Base-by-base conservation (phyloP, 64 coral and sea anemone genomes). In the Acropora yongei region DNA sequence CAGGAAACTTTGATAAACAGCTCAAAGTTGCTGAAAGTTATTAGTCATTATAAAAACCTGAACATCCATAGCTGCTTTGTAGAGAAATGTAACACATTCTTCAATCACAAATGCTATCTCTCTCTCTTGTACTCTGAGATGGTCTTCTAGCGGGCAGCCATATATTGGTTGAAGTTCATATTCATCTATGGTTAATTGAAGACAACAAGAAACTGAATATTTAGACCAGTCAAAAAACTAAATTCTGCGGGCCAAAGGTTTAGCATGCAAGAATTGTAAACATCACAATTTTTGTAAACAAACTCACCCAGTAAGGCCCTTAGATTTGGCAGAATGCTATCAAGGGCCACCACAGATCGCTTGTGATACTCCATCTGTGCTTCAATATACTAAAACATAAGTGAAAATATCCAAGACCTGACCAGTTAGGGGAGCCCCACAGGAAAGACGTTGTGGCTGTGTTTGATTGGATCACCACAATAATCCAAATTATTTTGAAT, bases 31-130 rank as follows among this genome's bases (percentile, higher is more conserved):
- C 30, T 30, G 30, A 30, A 30, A 30, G 30, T 30, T 30, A 30
- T 30, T 30, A 30, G 30, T 30, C 30, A 30, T 30, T 30, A 41
- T 30, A 17, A 45, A 48, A 57, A 98, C 97, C 88, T 98, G 94
- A 77, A 90, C 88, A 83, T 93, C 88, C 87, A 99, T 80, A 47
- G 91, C 97, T 75, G 67, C 51, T 72, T 91, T 86, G 47, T 94
- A 90, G 20, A 99, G 87, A 83, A 90, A 99, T n/a, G 91, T 86
- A 8, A 94, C 74, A 99, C 97, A 96, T 86, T 99, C 94, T 86
- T 99, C 94, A 63, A 99, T 74, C 12, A 99, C 97, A 79, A 96
- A 93, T 0, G 94, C 94, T 76, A 99, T 96, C 45, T 88, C 88
- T 93, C 92, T 84, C 73, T 92, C 83, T 8, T 96, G 94, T 18